Percentiles rank a stretch among this genome's conserved stretches.
Evolutionary conservation across 2,888 invertebrate genomes (phyloP).

Genomic region (Thereva nobilitata): DNA sequence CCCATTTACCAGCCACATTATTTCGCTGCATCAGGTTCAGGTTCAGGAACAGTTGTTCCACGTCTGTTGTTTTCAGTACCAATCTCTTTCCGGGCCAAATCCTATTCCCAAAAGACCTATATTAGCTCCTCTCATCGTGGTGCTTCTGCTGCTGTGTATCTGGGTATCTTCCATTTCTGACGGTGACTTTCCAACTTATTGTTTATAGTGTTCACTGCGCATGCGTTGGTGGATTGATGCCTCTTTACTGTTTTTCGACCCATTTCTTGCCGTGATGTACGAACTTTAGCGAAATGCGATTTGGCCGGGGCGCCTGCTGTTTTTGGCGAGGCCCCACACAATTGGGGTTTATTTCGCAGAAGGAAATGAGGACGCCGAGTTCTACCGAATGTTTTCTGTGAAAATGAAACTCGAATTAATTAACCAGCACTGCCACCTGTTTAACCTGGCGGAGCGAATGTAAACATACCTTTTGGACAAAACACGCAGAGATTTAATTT

Average conservation of each 20-base stretch:
- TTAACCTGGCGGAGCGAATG: too few species aligned
- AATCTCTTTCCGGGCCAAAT: background rate
- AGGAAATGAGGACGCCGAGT: conserved; percentile 19
- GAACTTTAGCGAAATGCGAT: background rate
- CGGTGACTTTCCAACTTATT: background rate
- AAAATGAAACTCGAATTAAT: conserved; percentile 33
- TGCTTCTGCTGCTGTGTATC: too few species aligned
- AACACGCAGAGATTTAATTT: background rate
- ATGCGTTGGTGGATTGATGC: conserved; percentile 38
- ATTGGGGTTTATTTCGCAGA: background rate
- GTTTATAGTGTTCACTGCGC: conserved; percentile 6
- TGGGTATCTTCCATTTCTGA: too few species aligned
- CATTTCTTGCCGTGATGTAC: conserved; percentile 15
- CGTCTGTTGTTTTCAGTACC: background rate
- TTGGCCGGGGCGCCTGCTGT: too few species aligned
- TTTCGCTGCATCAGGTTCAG: conserved; percentile 1
- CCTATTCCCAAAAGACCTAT: too few species aligned
- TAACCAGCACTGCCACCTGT: background rate
- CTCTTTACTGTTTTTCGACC: conserved; percentile 42
- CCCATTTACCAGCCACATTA: conserved; percentile 14
- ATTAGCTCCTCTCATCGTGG: too few species aligned
- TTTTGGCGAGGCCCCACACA: background rate
- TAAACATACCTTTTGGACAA: background rate
- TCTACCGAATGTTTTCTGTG: conserved; percentile 29
- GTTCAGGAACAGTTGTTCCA: too few species aligned